phyloP scores from a whole-genome alignment of 2,113 vertebrate species.

The Oncorhynchus mykiss region DNA sequence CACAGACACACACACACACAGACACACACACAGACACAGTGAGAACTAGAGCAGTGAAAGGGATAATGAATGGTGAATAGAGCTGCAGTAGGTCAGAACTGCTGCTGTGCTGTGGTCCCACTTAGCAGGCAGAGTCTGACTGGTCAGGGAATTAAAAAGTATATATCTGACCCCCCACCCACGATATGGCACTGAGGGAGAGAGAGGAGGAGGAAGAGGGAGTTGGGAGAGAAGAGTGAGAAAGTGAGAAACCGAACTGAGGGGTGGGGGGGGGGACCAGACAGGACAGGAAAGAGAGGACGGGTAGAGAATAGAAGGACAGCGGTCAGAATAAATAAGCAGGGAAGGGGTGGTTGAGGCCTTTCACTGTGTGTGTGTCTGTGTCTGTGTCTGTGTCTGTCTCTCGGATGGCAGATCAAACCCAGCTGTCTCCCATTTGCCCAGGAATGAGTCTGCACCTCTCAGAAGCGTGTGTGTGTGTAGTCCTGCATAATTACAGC shows the following conservation, averaged over 20 bases:
- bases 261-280: constrained; percentile 12
- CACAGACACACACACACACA: too few relatives aligned
- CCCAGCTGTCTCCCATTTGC: constrained; percentile 80
- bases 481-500: constrained; percentile 57
- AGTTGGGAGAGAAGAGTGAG: background rate
- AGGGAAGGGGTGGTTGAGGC: constrained; percentile 65
- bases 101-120: too few relatives aligned
- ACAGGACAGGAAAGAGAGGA: constrained; percentile 28
- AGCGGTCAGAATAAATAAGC: constrained; percentile 74
- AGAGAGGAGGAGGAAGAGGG: too few relatives aligned
- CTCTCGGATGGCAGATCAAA: constrained; percentile 70
- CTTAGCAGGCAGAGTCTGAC: too few relatives aligned
- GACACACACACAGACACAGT: too few relatives aligned
- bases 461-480: constrained; percentile 63
- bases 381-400: constrained; percentile 38
- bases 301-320: constrained; percentile 17
- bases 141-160: too few relatives aligned
- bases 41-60: too few relatives aligned
- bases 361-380: constrained; percentile 42
- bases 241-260: background rate
- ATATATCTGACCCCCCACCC: too few relatives aligned
- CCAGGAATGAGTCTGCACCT: constrained; percentile 74
- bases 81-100: too few relatives aligned
- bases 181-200: too few relatives aligned
- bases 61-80: too few relatives aligned